Percentiles rank a stretch among this genome's conserved stretches.
Evolutionary conservation across 2,797 vertebrate genomes (phyloP).

Genomic region (Chaetophractus vellerosus): DNA sequence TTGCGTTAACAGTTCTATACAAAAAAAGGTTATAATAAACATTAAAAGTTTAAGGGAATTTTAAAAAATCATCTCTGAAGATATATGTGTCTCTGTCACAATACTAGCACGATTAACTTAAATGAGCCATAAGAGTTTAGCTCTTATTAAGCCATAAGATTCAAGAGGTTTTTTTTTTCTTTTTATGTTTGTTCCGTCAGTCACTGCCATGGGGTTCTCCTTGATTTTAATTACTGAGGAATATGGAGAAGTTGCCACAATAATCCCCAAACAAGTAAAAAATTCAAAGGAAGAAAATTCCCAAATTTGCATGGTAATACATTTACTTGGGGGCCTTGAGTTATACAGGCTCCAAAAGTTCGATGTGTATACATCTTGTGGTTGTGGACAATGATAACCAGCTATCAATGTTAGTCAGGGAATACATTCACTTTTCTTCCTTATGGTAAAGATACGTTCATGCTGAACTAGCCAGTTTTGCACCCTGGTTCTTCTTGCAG

Average conservation of each 20-base stretch:
- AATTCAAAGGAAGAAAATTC: not conserved
- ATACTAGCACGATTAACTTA: conserved; percentile 35
- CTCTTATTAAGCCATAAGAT: conserved; percentile 9
- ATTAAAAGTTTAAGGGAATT: conserved; percentile 13
- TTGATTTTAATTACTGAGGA: not conserved
- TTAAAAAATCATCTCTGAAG: not conserved
- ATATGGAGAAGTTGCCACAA: not conserved
- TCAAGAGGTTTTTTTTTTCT: not conserved
- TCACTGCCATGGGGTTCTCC: not conserved
- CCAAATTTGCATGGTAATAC: not conserved
- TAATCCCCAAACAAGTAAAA: conserved; percentile 7
- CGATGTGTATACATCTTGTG: not conserved
- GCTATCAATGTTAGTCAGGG: not conserved
- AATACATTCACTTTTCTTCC: not conserved
- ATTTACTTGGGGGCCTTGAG: not conserved
- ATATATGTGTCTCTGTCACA: not conserved
- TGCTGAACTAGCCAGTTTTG: not conserved
- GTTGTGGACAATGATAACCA: not conserved
- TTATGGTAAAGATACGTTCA: not conserved
- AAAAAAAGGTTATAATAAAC: not conserved
- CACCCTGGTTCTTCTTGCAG: not conserved
- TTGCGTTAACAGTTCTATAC: conserved; percentile 19
- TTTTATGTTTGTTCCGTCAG: not conserved
- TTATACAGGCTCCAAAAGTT: conserved; percentile 5
- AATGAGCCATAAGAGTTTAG: not conserved